phyloP scores from a whole-genome alignment of 2,888 invertebrate genomes.

The Archips crataeganus region DNA sequence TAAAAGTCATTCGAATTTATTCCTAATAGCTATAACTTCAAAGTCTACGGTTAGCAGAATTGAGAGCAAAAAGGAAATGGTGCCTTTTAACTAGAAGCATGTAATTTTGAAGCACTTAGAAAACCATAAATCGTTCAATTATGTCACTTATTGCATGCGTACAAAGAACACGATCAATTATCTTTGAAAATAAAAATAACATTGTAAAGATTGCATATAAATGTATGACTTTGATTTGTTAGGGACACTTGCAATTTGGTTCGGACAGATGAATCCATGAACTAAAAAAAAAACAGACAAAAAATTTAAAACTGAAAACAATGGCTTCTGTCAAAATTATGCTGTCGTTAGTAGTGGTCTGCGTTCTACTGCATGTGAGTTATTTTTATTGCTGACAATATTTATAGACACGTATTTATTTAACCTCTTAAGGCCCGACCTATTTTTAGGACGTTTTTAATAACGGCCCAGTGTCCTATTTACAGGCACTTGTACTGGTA shows the following conservation, averaged over 20 bases:
- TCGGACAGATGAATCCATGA: background rate
- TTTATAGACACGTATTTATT: too few species aligned
- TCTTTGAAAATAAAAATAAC: background rate
- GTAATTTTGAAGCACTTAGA: background rate
- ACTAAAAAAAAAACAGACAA: background rate
- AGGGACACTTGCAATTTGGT: background rate
- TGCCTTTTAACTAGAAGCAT: background rate
- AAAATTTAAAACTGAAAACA: background rate
- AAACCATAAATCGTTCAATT: background rate
- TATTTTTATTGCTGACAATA: background rate
- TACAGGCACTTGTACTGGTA: too few species aligned
- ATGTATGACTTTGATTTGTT: background rate
- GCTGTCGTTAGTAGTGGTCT: slow-evolving; percentile 36
- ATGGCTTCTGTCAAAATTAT: slow-evolving; percentile 40
- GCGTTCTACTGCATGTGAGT: slow-evolving; percentile 51
- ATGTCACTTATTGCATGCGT: background rate
- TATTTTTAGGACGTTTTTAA: too few species aligned
- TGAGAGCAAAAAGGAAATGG: background rate
- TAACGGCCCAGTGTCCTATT: too few species aligned
- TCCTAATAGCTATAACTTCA: background rate
- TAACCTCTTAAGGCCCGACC: too few species aligned
- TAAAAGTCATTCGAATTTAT: background rate
- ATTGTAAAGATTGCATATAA: background rate
- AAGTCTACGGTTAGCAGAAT: background rate
- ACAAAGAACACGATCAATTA: slow-evolving; percentile 11